Percentiles rank a stretch among this genome's conserved stretches.
Conservation (phyloP, 2,797 vertebrate genomes). For the Emys orbicularis region DNA sequence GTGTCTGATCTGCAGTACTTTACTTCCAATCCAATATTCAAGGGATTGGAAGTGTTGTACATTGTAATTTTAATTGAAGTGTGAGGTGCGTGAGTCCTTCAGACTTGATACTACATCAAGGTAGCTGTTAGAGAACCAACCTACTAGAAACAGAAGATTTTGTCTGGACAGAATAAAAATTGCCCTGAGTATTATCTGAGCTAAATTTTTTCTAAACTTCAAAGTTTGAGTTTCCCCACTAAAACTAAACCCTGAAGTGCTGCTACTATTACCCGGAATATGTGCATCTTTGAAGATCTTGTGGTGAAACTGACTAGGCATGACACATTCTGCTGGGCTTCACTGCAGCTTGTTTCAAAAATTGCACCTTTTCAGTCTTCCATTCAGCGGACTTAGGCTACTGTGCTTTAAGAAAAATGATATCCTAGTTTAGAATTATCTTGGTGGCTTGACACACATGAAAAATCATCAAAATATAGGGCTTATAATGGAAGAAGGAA, state of each 20-base stretch:
- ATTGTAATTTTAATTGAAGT: slow-evolving; percentile 15
- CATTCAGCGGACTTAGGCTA: not conserved
- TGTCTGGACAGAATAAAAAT: slow-evolving; percentile 16
- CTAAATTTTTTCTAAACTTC: slow-evolving; percentile 35
- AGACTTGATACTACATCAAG: slow-evolving; percentile 37
- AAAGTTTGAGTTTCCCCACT: slow-evolving; percentile 3
- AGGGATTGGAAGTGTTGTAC: not conserved
- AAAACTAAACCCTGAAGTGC: not conserved
- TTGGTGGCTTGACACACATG: not conserved
- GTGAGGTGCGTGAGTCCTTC: slow-evolving; percentile 35
- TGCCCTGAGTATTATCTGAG: slow-evolving; percentile 61
- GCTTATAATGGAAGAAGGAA: not conserved
- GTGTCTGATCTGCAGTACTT: not conserved
- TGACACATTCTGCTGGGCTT: not conserved
- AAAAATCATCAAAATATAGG: not conserved
- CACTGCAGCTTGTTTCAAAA: not conserved
- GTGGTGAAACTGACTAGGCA: not conserved
- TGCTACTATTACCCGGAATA: not conserved
- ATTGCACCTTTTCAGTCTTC: not conserved
- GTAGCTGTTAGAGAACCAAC: slow-evolving; percentile 46
- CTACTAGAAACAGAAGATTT: slow-evolving; percentile 23
- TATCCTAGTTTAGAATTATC: not conserved
- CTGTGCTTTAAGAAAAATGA: not conserved
- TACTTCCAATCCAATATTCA: not conserved
- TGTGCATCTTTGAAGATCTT: not conserved